phyloP scores from a whole-genome alignment of 2,888 invertebrate genomes.

The Flabesymbios commensalis region DNA sequence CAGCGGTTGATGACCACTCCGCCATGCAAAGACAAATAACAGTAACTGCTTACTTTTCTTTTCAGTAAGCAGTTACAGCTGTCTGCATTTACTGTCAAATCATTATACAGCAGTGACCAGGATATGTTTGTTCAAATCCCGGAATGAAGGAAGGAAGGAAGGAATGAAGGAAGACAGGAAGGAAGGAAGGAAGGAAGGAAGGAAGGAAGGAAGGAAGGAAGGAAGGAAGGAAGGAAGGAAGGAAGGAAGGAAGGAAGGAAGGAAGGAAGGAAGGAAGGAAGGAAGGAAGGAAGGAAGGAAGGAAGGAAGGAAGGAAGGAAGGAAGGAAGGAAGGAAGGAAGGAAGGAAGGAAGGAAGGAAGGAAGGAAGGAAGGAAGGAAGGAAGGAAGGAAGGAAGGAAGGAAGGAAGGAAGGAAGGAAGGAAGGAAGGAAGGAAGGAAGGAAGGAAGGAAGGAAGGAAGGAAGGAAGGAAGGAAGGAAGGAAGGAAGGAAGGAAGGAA shows the following conservation, averaged over 20 bases:
- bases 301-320: conserved; percentile 1
- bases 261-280: conserved; percentile 1
- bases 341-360: neutral
- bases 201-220: neutral
- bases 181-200: neutral
- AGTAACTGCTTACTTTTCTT: no score
- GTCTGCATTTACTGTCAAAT: no score
- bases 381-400: neutral
- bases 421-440: no score
- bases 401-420: neutral
- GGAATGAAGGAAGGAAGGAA: neutral
- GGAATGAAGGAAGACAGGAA: neutral
- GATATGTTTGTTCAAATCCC: no score
- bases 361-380: neutral
- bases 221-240: conserved; percentile 1
- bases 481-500: neutral
- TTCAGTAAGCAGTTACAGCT: no score
- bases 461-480: neutral
- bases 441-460: neutral
- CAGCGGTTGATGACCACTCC: no score
- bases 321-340: neutral
- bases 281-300: neutral
- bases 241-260: neutral
- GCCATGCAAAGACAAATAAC: no score
- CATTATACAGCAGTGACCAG: no score